Evolutionary conservation across 2,797 vertebrate species (phyloP).

Genomic region (Coccyzus lansbergi): DNA sequence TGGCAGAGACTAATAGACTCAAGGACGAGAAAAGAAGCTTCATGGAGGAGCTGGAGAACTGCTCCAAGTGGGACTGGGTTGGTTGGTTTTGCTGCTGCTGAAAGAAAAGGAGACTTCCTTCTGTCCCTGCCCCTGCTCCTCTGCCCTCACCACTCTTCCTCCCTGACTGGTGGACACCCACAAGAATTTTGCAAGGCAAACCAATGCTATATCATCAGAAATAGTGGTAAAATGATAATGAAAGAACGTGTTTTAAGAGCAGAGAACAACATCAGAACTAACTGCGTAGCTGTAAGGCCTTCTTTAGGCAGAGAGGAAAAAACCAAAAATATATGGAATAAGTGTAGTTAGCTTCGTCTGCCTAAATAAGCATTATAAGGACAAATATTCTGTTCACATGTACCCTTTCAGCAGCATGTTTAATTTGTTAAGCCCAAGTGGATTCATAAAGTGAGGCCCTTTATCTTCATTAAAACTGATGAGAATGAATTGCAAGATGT

Average conservation of each 20-base stretch:
- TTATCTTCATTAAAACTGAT: constrained; percentile 76
- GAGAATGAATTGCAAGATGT: constrained; percentile 70
- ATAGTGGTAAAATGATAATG: background rate
- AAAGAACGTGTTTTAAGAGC: background rate
- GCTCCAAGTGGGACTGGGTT: background rate
- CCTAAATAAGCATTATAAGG: constrained; percentile 64
- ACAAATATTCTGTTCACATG: constrained; percentile 62
- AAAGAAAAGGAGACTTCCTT: background rate
- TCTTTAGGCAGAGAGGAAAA: background rate
- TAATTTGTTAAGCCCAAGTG: constrained; percentile 74
- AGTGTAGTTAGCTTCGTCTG: constrained; percentile 53
- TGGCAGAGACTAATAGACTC: background rate
- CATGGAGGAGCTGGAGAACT: background rate
- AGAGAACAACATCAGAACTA: background rate
- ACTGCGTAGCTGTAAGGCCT: background rate
- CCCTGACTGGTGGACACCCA: background rate
- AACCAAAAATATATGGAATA: constrained; percentile 30
- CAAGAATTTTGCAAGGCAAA: constrained; percentile 39
- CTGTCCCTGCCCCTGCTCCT: background rate
- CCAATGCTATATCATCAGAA: background rate
- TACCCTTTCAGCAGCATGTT: constrained; percentile 49
- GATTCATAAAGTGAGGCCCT: constrained; percentile 65
- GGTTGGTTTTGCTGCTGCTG: background rate
- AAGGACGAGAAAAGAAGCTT: background rate
- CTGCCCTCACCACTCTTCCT: accelerated